Base-by-base conservation (phyloP, 1,140 invertebrate species). In the Octopus bimaculoides region DNA sequence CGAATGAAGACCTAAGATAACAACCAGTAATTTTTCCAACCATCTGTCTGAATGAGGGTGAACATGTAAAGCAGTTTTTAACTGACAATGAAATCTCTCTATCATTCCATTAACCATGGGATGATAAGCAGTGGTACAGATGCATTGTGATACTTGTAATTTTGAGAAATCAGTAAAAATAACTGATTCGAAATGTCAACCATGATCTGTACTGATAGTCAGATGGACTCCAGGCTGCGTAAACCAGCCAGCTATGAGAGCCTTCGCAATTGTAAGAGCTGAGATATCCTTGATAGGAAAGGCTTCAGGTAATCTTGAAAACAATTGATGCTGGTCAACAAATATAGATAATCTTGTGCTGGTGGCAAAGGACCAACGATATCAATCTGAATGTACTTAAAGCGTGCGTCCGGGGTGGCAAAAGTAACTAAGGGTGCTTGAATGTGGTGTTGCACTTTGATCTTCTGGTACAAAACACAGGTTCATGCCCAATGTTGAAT, bases 361-460 rank as follows among this genome's bases (percentile, higher is more conserved):
- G 78, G 77, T 52, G 90, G 89, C 4, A 92, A 76, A 0, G 89
- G 91, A 0, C 90, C 89, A 9, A 92, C 85, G 0, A 92, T 85
- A 83, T 92, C 92, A 0, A 92, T 81, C 82, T 92, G 89, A 0
- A 92, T 82, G 78, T 91, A 88, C 4, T 83, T 71, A 78, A 92
- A 81, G 17, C 73, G 9, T 66, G 61, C 41, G 9, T 73, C 66
- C 75, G 80, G 80, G 6, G 55, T 71, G 17, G 26, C 77, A 71
- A 56, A 76, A 20, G 78, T 76, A 4, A 17, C 77, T 4, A 73
- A 66, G 52, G 80, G 56, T 69, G 76, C 54, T 52, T 52, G 5
- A 61, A 76, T 80, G 76, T 80, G 80, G n/a, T 66, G 55, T 66
- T 77, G 26, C 53, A 80, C 78, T 53, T 80, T 80, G 41, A 76